Percentiles rank a stretch among this genome's conserved stretches.
Evolutionary conservation across 2,113 vertebrate genomes (phyloP).

Genomic region (Perca flavescens): DNA sequence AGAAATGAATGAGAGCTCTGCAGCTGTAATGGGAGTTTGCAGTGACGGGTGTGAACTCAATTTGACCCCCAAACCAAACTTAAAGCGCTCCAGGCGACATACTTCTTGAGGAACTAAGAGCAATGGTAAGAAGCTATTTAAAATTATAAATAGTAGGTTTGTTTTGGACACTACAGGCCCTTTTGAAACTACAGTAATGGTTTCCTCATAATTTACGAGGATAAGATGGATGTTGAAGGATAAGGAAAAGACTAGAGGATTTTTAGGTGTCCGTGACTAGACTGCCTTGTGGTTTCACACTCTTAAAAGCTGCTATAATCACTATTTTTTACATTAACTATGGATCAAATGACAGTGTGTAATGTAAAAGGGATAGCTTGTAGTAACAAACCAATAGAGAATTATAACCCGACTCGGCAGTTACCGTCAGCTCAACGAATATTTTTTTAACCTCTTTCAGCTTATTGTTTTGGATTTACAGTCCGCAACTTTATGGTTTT

Average conservation of each 20-base stretch:
- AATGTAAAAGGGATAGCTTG: neutral
- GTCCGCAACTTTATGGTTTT: too few relatives aligned
- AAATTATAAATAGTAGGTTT: conserved; percentile 3
- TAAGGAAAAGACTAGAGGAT: neutral
- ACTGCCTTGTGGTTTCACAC: conserved; percentile 7
- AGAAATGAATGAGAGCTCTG: conserved; percentile 3
- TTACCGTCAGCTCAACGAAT: neutral
- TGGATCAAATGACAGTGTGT: neutral
- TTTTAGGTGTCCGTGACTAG: neutral
- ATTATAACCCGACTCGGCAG: neutral
- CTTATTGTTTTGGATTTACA: neutral
- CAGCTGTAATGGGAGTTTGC: conserved; percentile 13
- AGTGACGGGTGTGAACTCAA: conserved; percentile 23
- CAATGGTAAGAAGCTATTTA: neutral
- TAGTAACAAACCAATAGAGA: neutral
- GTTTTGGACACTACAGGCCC: neutral
- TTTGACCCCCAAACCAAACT: conserved; percentile 32
- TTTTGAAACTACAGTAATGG: neutral
- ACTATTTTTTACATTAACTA: neutral
- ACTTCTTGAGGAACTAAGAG: neutral
- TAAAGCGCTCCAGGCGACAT: conserved; percentile 9
- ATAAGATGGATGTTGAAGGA: neutral
- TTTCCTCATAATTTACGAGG: conserved; percentile 10
- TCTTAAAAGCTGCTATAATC: neutral
- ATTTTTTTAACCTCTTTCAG: neutral